Evolutionary conservation across 53 echinoderm and acorn worm species (phyloP).

Genomic region (Actinopyga echinites): DNA sequence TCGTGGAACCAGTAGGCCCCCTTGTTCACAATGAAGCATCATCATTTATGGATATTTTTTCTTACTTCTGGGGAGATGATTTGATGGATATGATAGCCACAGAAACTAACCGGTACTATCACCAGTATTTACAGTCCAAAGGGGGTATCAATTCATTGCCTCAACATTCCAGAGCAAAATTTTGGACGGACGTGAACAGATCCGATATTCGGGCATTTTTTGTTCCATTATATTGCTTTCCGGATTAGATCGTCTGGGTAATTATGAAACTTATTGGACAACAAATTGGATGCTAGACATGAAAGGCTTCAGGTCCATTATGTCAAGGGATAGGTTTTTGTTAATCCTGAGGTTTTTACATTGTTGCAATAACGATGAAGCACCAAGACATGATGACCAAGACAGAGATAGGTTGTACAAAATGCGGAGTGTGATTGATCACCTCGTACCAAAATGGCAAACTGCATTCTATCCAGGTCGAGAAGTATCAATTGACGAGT

Average conservation of each 20-base stretch:
- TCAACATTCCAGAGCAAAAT: background rate
- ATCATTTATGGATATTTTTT: background rate
- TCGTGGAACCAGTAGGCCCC: background rate
- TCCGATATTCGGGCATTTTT: constrained; percentile 15
- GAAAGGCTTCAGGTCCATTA: background rate
- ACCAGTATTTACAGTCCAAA: background rate
- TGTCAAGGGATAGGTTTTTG: constrained; percentile 13
- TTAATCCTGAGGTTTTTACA: constrained; percentile 4
- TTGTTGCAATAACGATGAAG: background rate
- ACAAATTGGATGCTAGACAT: constrained; percentile 6
- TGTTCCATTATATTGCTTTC: background rate
- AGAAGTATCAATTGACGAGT: constrained; percentile 2
- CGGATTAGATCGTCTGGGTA: background rate
- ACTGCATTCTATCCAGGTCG: background rate
- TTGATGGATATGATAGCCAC: background rate
- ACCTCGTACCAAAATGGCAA: background rate
- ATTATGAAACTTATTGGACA: background rate
- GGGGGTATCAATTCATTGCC: background rate
- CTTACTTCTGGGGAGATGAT: background rate
- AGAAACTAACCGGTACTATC: constrained; percentile 24
- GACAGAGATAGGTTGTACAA: background rate
- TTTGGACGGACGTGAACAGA: background rate
- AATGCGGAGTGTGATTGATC: background rate
- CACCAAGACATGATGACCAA: background rate
- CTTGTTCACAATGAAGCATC: background rate